Conservation (phyloP, 2,797 vertebrate genomes). For the Cephalopachus bancanus region DNA sequence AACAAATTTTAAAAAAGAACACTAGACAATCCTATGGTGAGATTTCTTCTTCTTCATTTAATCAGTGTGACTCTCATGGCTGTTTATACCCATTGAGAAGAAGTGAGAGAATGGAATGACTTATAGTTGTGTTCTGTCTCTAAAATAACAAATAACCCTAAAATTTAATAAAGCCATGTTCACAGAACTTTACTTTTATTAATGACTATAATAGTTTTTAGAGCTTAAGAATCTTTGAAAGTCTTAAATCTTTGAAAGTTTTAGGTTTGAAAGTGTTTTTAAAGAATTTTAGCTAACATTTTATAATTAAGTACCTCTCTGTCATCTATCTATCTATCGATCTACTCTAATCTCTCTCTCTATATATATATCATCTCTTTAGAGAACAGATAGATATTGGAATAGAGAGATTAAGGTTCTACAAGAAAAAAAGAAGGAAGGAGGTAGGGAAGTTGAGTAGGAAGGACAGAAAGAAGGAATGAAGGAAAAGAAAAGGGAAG, state of each 20-base stretch:
- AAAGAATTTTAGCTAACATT: neutral
- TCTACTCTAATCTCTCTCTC: neutral
- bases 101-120: neutral
- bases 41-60: neutral
- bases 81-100: neutral
- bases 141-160: neutral
- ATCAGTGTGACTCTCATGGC: neutral
- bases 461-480: no score
- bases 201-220: neutral
- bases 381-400: neutral
- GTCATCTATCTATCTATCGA: neutral
- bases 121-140: neutral
- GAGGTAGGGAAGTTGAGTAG: neutral
- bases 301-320: neutral
- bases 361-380: no score
- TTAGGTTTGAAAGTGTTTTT: neutral
- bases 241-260: neutral
- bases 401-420: neutral
- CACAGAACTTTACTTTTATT: neutral
- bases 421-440: neutral
- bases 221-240: neutral
- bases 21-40: neutral
- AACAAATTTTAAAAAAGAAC: neutral
- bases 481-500: neutral
- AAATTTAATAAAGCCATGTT: neutral